Conservation (phyloP, 2,797 vertebrate species). For the Gymnopithys bicolor region DNA sequence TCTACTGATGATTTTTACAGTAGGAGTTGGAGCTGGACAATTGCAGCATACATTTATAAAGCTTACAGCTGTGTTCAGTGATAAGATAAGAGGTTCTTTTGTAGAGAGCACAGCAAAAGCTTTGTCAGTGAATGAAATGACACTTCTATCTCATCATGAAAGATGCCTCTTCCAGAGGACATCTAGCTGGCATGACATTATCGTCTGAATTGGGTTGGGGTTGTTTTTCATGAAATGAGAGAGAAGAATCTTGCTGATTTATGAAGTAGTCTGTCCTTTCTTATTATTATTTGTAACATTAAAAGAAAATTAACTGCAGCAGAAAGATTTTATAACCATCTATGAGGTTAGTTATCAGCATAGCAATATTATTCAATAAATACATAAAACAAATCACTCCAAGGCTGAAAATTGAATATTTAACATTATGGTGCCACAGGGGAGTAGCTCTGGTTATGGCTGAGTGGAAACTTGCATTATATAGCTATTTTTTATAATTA, state of each 20-base stretch:
- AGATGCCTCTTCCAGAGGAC: neutral
- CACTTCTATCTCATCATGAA: slow-evolving; percentile 35
- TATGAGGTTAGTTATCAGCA: slow-evolving; percentile 8
- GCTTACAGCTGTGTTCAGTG: slow-evolving; percentile 40
- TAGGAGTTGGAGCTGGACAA: neutral
- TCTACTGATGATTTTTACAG: neutral
- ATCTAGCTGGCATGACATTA: neutral
- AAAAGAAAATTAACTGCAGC: slow-evolving; percentile 21
- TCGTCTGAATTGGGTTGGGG: neutral
- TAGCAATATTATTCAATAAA: neutral
- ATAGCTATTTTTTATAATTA: neutral
- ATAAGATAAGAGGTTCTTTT: slow-evolving; percentile 54
- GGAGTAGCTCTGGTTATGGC: neutral
- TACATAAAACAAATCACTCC: neutral
- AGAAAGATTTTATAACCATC: slow-evolving; percentile 33
- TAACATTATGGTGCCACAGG: neutral
- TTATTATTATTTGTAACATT: slow-evolving; percentile 20
- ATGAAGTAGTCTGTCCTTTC: neutral
- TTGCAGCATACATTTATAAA: neutral
- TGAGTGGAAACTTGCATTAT: neutral
- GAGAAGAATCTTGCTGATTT: neutral
- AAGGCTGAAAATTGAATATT: neutral
- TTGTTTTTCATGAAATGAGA: neutral
- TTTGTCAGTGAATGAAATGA: slow-evolving; percentile 29
- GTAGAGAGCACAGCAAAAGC: slow-evolving; percentile 12